Percentiles rank a stretch among this genome's conserved stretches.
These are phyloP conservation scores for Antheraea assamensis DNA, from an alignment of 2,888 invertebrate species.

Conservation along the genomic window DNA sequence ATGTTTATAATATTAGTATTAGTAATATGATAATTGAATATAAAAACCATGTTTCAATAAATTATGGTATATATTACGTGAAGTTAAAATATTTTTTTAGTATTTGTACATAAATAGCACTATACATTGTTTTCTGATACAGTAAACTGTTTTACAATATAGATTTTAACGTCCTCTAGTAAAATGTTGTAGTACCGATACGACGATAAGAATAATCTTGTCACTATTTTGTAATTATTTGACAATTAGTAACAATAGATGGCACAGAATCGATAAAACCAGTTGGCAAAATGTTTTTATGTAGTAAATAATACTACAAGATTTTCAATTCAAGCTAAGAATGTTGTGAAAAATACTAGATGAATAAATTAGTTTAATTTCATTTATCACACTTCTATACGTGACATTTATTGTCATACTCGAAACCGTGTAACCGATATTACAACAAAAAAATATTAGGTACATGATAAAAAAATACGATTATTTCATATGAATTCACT, in stretches of 20 bases:
- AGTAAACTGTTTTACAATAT: not conserved
- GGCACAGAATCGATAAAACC: not conserved
- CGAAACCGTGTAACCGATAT: not conserved
- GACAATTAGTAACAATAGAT: not conserved
- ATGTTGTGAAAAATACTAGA: not conserved
- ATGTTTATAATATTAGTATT: no score
- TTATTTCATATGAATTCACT: no score
- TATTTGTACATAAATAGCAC: no score
- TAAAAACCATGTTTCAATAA: not conserved
- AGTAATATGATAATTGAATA: not conserved
- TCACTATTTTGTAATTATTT: not conserved
- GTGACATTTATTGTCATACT: not conserved
- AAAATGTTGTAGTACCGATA: not conserved
- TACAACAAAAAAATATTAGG: not conserved
- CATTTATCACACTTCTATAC: not conserved
- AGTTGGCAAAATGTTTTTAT: not conserved
- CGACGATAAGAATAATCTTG: not conserved
- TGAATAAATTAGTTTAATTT: not conserved
- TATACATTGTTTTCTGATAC: no score
- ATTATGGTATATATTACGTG: no score
- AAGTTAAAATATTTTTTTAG: no score
- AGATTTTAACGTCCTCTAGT: not conserved
- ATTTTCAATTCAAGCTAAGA: no score
- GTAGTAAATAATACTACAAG: no score
- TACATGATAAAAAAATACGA: no score